phyloP scores from a whole-genome alignment of 2,888 invertebrate species.

The Cantharis rufa region DNA sequence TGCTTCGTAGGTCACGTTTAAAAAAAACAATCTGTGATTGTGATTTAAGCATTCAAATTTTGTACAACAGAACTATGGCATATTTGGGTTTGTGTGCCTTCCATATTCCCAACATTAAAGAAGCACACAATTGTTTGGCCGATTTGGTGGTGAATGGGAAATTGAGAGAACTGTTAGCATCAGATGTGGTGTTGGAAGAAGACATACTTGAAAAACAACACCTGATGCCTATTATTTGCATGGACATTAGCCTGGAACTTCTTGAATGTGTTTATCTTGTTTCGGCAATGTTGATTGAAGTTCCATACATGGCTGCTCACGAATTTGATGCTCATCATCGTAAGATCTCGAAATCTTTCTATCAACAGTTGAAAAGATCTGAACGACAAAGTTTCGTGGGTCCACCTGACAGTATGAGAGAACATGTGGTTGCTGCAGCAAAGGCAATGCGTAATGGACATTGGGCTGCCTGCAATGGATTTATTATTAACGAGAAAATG shows the following conservation, averaged over 20 bases:
- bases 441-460: slow-evolving; percentile 98
- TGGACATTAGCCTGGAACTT: slow-evolving; percentile 98
- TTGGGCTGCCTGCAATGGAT: slow-evolving; percentile 92
- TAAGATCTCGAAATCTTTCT: slow-evolving; percentile 90
- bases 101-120: slow-evolving; percentile 95
- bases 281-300: slow-evolving; percentile 98
- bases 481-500: slow-evolving; percentile 99
- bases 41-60: slow-evolving; percentile 95
- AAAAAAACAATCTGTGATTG: slow-evolving; percentile 98
- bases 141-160: slow-evolving; percentile 95
- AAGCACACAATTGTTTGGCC: slow-evolving; percentile 97
- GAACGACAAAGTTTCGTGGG: slow-evolving; percentile 58
- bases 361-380: slow-evolving; percentile 72
- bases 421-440: slow-evolving; percentile 98
- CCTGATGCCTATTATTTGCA: slow-evolving; percentile 76
- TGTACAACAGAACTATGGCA: slow-evolving; percentile 98
- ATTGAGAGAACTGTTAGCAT: slow-evolving; percentile 94
- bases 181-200: slow-evolving; percentile 69
- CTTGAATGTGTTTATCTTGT: slow-evolving; percentile 98
- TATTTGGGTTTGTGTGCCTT: slow-evolving; percentile 98
- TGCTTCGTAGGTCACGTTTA: slow-evolving; percentile 95
- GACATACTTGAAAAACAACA: slow-evolving; percentile 55
- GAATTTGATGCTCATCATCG: slow-evolving; percentile 95
- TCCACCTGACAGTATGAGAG: slow-evolving; percentile 98
- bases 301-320: slow-evolving; percentile 98